These are phyloP conservation scores for Poecilus cupreus DNA, from an alignment of 2,888 invertebrate species.

Conservation along the genomic window DNA sequence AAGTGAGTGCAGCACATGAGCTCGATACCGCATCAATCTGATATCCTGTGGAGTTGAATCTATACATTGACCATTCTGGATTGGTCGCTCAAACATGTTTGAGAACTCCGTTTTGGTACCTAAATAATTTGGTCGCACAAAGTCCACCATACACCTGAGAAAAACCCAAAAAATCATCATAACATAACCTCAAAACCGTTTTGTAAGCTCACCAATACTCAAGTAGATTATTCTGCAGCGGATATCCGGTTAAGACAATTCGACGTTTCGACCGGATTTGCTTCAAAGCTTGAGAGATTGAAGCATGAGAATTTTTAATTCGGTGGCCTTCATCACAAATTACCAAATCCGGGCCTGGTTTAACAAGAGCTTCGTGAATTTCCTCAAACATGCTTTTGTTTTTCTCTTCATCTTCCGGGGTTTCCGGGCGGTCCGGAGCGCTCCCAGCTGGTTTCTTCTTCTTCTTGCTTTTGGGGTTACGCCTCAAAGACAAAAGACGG, in stretches of 20 bases:
- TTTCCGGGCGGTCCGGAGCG: constrained; percentile 71
- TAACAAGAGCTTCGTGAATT: constrained; percentile 88
- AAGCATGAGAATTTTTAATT: constrained; percentile 98
- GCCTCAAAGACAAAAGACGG: constrained; percentile 88
- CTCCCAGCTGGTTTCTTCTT: constrained; percentile 67
- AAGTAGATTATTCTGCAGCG: constrained; percentile 96
- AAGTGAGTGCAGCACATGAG: constrained; percentile 95
- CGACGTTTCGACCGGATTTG: constrained; percentile 95
- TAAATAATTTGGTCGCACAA: constrained; percentile 97
- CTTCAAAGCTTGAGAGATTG: constrained; percentile 95
- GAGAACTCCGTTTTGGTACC: constrained; percentile 98
- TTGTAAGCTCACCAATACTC: constrained; percentile 97
- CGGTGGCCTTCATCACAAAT: constrained; percentile 98
- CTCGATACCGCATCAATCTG: constrained; percentile 93
- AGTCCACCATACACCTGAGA: constrained; percentile 98
- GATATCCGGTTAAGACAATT: constrained; percentile 98
- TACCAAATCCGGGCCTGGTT: constrained; percentile 94
- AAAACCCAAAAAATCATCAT: not conserved
- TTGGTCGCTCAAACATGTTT: constrained; percentile 99
- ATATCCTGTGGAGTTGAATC: constrained; percentile 97
- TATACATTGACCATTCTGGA: constrained; percentile 98
- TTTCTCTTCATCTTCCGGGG: constrained; percentile 76
- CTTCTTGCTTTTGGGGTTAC: constrained; percentile 79
- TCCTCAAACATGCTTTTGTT: constrained; percentile 87
- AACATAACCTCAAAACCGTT: no score